Conservation (phyloP, 2,888 invertebrate species). For the Amphipyra berbera region DNA sequence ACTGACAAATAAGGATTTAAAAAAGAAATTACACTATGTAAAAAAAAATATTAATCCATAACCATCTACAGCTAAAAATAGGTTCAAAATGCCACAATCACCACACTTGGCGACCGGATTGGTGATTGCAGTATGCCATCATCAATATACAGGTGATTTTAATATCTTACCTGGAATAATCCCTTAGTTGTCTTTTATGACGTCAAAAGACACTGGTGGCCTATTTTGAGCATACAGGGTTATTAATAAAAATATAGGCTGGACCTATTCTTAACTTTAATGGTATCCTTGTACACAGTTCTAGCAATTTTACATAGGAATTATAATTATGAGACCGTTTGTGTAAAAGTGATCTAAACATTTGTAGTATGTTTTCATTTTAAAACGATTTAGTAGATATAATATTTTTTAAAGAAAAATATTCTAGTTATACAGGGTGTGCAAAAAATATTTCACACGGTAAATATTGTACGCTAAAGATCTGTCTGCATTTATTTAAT, state of each 20-base stretch:
- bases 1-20: not conserved
- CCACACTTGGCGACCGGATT: too few species aligned
- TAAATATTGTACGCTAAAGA: too few species aligned
- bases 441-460: too few species aligned
- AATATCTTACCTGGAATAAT: too few species aligned
- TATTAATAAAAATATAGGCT: conserved; percentile 16
- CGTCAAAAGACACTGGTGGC: not conserved
- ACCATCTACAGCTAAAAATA: too few species aligned
- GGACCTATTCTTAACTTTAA: conserved; percentile 16
- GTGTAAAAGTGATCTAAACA: conserved; percentile 7
- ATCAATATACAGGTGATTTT: too few species aligned
- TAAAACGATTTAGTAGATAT: not conserved
- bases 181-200: not conserved
- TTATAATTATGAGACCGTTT: conserved; percentile 21
- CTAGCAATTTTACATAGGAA: conserved; percentile 26
- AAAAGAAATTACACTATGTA: not conserved
- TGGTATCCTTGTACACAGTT: conserved; percentile 3
- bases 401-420: not conserved
- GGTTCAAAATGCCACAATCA: too few species aligned
- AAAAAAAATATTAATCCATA: too few species aligned
- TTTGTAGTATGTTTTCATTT: not conserved
- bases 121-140: too few species aligned
- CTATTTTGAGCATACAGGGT: conserved; percentile 14
- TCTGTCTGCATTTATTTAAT: too few species aligned
- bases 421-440: too few species aligned